Evolutionary conservation across 2,797 vertebrate species (phyloP).

Genomic region (Lepidocolaptes lacrymiger): DNA sequence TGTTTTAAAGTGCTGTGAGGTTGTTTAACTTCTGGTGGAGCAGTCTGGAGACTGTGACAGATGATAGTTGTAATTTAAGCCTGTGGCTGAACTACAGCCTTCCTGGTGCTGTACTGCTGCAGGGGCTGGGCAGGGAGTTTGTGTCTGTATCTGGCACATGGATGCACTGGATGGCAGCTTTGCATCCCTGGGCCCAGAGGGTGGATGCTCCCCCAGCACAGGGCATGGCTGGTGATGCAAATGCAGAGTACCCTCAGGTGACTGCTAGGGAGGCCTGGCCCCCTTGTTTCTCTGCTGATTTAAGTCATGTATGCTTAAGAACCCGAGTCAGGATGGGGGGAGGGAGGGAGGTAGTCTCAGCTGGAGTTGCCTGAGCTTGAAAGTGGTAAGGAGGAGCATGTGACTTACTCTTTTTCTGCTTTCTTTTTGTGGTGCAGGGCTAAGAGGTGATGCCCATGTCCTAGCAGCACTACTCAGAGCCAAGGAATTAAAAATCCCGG

Average conservation of each 20-base stretch:
- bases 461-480: not conserved
- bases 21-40: not conserved
- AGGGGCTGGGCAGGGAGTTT: not conserved
- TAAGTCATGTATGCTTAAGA: not conserved
- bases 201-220: not conserved
- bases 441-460: not conserved
- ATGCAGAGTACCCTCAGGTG: not conserved
- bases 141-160: fast-evolving
- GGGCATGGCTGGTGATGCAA: not conserved
- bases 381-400: not conserved
- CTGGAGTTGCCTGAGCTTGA: not conserved
- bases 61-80: not conserved
- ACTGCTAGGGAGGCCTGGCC: not conserved
- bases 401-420: not conserved
- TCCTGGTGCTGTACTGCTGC: not conserved
- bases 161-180: not conserved
- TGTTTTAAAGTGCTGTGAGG: not conserved
- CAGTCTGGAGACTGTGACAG: not conserved
- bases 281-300: not conserved
- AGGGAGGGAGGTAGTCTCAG: not conserved
- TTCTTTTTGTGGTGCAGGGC: not conserved
- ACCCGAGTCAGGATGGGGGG: not conserved
- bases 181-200: not conserved
- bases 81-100: not conserved
- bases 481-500: not conserved